These are phyloP conservation scores for Laterallus jamaicensis DNA, from an alignment of 2,113 vertebrate species.

Conservation along the genomic window DNA sequence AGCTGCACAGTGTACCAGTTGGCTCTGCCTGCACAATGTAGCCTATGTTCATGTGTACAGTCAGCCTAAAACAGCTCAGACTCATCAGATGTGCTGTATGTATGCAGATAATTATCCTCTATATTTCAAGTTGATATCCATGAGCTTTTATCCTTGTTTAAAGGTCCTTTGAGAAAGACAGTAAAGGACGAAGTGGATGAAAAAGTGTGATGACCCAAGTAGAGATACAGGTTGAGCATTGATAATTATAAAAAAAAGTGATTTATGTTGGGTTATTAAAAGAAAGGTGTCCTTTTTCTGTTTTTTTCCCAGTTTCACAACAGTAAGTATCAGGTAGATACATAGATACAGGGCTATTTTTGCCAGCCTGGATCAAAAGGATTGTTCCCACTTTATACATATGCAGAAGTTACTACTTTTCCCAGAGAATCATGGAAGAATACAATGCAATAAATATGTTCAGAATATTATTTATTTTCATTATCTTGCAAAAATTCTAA, in stretches of 20 bases:
- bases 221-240: not conserved
- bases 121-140: not conserved
- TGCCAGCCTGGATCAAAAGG: not conserved
- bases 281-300: not conserved
- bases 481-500: not conserved
- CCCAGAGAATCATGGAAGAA: not conserved
- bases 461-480: not conserved
- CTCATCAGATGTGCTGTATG: not conserved
- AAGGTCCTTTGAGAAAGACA: not conserved
- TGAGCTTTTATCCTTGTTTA: rapidly evolving
- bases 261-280: not conserved
- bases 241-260: not conserved
- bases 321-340: not conserved
- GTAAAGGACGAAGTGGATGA: not conserved
- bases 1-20: not conserved
- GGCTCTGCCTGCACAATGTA: not conserved
- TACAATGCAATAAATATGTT: not conserved
- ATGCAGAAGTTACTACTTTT: not conserved
- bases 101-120: not conserved
- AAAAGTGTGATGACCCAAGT: not conserved
- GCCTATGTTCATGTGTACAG: not conserved
- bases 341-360: not conserved
- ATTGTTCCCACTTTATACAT: not conserved
- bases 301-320: not conserved
- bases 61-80: not conserved